phyloP scores from a whole-genome alignment of 1,140 invertebrate species.

The Propsilocerus akamusi region DNA sequence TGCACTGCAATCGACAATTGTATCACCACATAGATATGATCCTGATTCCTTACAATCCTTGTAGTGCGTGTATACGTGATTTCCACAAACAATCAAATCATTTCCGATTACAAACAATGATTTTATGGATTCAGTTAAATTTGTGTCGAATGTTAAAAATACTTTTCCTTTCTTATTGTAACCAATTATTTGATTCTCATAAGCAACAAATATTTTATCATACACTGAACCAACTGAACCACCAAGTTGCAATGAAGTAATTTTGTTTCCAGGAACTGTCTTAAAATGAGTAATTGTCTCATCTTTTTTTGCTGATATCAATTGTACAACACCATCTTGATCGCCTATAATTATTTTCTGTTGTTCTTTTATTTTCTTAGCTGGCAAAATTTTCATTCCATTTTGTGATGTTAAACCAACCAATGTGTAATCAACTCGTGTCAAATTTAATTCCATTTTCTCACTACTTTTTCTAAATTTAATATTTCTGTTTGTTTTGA shows the following conservation, averaged over 20 bases:
- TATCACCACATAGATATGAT: constrained; percentile 60
- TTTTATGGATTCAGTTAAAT: constrained; percentile 68
- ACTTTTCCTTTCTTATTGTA: constrained; percentile 83
- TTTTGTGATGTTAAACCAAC: constrained; percentile 40
- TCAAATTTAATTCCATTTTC: constrained; percentile 36
- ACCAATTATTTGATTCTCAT: constrained; percentile 63
- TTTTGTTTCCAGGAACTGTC: constrained; percentile 53
- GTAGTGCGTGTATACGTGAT: constrained; percentile 69
- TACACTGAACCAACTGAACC: constrained; percentile 39
- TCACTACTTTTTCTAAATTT: constrained; percentile 4
- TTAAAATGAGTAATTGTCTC: constrained; percentile 57
- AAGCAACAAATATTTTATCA: constrained; percentile 75
- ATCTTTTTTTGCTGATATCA: constrained; percentile 61
- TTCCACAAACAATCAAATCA: constrained; percentile 60
- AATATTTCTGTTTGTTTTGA: constrained; percentile 6
- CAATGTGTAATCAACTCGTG: constrained; percentile 40
- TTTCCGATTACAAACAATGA: constrained; percentile 64
- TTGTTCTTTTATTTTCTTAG: constrained; percentile 25
- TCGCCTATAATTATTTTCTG: constrained; percentile 59
- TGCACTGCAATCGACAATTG: constrained; percentile 58
- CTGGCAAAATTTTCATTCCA: constrained; percentile 38
- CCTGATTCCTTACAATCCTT: constrained; percentile 65
- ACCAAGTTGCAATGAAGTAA: constrained; percentile 53
- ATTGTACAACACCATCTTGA: constrained; percentile 61
- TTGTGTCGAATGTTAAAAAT: constrained; percentile 78